Evolutionary conservation across 2,888 invertebrate species (phyloP).

Genomic region (Serripes groenlandicus): DNA sequence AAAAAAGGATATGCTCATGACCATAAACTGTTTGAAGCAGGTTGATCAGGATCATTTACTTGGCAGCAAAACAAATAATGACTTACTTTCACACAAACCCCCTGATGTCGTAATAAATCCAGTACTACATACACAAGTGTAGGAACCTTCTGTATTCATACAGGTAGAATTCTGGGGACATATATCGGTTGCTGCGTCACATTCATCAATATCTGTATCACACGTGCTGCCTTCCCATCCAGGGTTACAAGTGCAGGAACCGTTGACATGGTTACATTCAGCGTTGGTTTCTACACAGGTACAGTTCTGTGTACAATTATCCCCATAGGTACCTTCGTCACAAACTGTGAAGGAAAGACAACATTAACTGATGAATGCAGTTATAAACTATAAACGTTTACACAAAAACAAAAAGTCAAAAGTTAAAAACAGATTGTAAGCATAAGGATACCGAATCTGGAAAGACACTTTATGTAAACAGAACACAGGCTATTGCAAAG

Average conservation of each 20-base stretch:
- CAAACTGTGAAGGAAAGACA: too few species aligned
- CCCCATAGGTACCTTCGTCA: conserved; percentile 10
- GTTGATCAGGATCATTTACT: too few species aligned
- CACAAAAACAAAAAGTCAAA: too few species aligned
- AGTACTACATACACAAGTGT: background rate
- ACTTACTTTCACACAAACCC: conserved; percentile 4
- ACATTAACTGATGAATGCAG: too few species aligned
- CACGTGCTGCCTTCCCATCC: conserved; percentile 17
- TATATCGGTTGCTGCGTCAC: conserved; percentile 2
- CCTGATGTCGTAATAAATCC: background rate
- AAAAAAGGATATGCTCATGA: too few species aligned
- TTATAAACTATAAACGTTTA: too few species aligned
- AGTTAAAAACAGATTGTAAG: too few species aligned
- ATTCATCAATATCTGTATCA: conserved; percentile 19
- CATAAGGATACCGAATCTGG: too few species aligned
- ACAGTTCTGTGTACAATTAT: conserved; percentile 1
- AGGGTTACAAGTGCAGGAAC: background rate
- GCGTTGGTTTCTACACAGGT: background rate
- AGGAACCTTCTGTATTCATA: background rate
- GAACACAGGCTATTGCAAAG: too few species aligned
- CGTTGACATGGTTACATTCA: background rate
- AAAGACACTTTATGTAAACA: too few species aligned
- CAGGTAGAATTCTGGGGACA: conserved; percentile 5
- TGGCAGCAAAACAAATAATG: too few species aligned
- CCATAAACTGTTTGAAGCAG: too few species aligned